Base-by-base conservation (phyloP, 2,888 invertebrate genomes). In the Agelastica alni region DNA sequence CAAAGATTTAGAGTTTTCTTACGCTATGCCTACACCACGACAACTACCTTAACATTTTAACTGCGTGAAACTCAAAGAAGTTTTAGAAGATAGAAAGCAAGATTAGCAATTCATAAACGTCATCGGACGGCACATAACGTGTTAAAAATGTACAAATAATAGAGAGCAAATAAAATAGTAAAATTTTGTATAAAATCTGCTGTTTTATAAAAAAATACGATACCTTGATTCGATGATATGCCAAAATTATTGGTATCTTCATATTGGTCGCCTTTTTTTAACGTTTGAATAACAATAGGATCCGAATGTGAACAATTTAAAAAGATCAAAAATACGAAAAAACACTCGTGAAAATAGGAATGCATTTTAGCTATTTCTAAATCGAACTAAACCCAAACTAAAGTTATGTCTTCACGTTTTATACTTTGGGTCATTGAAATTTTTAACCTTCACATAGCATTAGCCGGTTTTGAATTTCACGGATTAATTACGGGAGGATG, bases 401-500 rank as follows among this genome's bases (percentile, higher is more conserved):
- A 39, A 20, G 37, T 39, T 20, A 39, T 39, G 20, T 3, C 5
- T 39, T 6, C 37, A 20, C 37, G 37, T 48, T 48, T 39, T 48
- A 48, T 48, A 48, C 37, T 39, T 16, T 37, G 18, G 48, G 48
- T 48, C 48, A 48, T 30, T 39, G 48, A 37, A 37, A 28, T 20
- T 14, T 31, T 31, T 36, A 48, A 48, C 48, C 48, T 48, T 48
- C 37, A 39, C 37, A 7, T 14, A 18, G 20, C 10, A 20, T 39
- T 39, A 39, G 20, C 20, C 37, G 37, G 37, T 39, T 39, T 39
- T 39, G n/a, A 14, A 39, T 39, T 39, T 39, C 37, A 39, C 37
- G 37, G 20, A 20, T 18, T 39, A 39, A 39, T 39, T 39, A 20
- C n/a, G 10, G 20, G 18, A 39, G 37, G 37, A 39, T 39, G 20